These are phyloP conservation scores for Tychaedon coryphoeus DNA, from an alignment of 2,113 vertebrate species.

Conservation along the genomic window DNA sequence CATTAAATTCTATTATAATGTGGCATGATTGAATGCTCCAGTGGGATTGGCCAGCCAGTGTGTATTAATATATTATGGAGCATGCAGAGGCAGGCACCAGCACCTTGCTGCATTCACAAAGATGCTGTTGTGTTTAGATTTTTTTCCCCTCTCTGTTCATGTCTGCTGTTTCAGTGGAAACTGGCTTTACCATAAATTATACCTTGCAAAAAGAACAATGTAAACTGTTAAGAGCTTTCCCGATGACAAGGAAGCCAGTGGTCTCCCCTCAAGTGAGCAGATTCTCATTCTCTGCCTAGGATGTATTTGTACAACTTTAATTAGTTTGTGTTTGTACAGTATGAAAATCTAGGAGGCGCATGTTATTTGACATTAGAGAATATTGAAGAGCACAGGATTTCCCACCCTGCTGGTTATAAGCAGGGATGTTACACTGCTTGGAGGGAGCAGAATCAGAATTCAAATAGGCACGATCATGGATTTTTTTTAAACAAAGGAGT, in stretches of 20 bases:
- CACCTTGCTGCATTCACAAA: constrained; percentile 30
- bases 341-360: constrained; percentile 19
- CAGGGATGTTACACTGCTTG: neutral
- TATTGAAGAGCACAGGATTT: constrained; percentile 14
- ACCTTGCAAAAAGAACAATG: constrained; percentile 17
- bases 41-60: constrained; percentile 22
- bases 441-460: neutral
- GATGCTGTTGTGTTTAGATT: constrained; percentile 52
- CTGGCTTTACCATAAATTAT: neutral
- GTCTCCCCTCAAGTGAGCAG: neutral
- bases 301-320: constrained; percentile 43
- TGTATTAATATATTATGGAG: constrained; percentile 42
- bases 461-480: neutral
- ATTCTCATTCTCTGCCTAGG: constrained; percentile 26
- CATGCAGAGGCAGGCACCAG: neutral
- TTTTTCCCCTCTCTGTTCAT: neutral
- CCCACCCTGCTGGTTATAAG: neutral
- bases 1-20: constrained; percentile 53
- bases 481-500: neutral
- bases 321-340: constrained; percentile 57
- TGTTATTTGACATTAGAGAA: constrained; percentile 10
- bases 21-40: constrained; percentile 43
- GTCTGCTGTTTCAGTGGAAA: neutral
- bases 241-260: neutral
- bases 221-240: neutral